Percentiles rank a stretch among this genome's conserved stretches.
Conservation (phyloP, 2,113 vertebrate genomes). For the Tragelaphus scriptus region DNA sequence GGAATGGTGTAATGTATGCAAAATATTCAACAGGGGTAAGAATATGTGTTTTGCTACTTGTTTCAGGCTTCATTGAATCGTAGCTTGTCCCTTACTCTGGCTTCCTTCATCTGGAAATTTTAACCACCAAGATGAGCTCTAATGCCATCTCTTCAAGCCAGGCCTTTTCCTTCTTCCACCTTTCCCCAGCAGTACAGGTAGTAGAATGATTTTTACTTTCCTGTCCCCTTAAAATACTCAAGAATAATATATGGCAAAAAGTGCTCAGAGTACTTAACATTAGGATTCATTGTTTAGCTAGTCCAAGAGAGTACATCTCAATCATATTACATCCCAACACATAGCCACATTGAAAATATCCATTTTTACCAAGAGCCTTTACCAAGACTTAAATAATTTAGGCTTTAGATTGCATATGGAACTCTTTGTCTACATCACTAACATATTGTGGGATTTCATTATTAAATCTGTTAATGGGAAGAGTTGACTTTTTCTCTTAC, state of each 20-base stretch:
- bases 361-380: not conserved
- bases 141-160: not conserved
- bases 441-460: not conserved
- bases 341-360: not conserved
- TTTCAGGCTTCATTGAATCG: not conserved
- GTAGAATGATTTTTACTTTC: not conserved
- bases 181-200: not conserved
- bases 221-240: not conserved
- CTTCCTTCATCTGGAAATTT: not conserved
- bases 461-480: not conserved
- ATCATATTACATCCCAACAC: not conserved
- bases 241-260: not conserved
- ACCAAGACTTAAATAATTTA: not conserved
- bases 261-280: not conserved
- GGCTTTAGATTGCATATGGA: not conserved
- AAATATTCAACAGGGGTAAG: constrained; percentile 95
- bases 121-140: not conserved
- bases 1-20: constrained; percentile 98
- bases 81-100: not conserved
- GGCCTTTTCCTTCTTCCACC: not conserved
- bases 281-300: not conserved
- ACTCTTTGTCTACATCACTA: not conserved
- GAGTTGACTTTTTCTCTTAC: not conserved
- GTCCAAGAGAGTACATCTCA: not conserved
- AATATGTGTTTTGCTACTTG: not conserved